Conservation (phyloP, 2,113 vertebrate species). For the Axis porcinus region DNA sequence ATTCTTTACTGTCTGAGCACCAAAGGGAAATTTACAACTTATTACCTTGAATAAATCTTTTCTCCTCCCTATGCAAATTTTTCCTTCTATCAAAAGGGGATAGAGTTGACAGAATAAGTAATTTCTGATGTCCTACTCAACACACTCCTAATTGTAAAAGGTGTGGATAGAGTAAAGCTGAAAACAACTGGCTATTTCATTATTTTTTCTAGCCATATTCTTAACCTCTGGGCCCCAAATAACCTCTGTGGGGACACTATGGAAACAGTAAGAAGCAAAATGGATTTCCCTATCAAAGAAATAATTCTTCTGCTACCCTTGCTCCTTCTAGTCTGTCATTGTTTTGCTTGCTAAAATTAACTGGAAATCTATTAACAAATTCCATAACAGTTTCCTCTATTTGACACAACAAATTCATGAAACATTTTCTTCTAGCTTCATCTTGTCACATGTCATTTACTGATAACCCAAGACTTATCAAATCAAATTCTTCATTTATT, state of each 20-base stretch:
- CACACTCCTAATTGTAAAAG: not conserved
- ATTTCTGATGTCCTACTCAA: not conserved
- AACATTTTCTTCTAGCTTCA: not conserved
- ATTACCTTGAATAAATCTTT: not conserved
- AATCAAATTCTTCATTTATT: conserved; percentile 16
- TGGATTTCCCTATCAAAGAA: not conserved
- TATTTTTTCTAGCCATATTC: not conserved
- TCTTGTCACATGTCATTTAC: conserved; percentile 28
- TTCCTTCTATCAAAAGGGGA: not conserved
- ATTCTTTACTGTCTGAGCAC: not conserved
- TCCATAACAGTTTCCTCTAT: not conserved
- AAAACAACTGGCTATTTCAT: not conserved
- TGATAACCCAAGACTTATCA: not conserved
- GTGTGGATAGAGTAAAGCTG: not conserved
- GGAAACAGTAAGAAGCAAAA: conserved; percentile 17
- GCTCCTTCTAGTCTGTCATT: not conserved
- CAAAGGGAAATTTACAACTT: not conserved
- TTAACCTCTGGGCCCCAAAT: not conserved
- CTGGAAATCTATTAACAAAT: not conserved
- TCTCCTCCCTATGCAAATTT: not conserved
- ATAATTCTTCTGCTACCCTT: not conserved
- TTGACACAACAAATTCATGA: not conserved
- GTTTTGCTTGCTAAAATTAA: not conserved
- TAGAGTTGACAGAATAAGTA: not conserved
- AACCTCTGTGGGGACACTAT: not conserved